Conservation (phyloP, 2,797 vertebrate genomes). For the Falco biarmicus region DNA sequence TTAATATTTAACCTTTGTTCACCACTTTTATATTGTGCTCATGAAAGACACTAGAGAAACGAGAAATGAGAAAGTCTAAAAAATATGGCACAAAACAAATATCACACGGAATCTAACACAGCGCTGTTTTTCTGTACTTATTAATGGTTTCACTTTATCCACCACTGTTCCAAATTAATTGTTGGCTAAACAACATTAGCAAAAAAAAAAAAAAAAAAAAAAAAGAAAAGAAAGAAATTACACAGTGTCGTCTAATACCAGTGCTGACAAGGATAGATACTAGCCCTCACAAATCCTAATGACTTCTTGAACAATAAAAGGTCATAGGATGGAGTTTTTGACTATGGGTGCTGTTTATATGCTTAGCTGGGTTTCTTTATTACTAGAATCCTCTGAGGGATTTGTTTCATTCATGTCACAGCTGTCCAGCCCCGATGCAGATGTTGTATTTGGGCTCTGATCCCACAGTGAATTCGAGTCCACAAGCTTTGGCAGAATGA, state of each 20-base stretch:
- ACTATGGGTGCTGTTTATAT: background rate
- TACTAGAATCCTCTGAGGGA: background rate
- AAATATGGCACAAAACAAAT: background rate
- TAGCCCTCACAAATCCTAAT: background rate
- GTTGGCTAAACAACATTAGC: background rate
- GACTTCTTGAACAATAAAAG: background rate
- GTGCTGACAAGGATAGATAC: background rate
- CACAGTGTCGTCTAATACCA: background rate
- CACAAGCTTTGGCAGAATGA: background rate
- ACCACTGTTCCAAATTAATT: background rate
- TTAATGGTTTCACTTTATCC: background rate
- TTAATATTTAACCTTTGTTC: conserved; percentile 20
- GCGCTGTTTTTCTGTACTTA: background rate
- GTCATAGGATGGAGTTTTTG: background rate
- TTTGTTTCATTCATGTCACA: conserved; percentile 32
- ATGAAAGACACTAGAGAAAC: background rate
- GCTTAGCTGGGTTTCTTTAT: background rate
- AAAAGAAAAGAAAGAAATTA: background rate
- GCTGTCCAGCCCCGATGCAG: background rate
- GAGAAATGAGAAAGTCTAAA: background rate
- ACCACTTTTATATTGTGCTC: background rate
- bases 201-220: background rate
- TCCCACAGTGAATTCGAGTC: background rate
- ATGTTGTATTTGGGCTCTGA: background rate
- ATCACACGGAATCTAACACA: background rate